Evolutionary conservation across 1,140 invertebrate species (phyloP).

Genomic region (Scaptodrosophila lebanonensis): DNA sequence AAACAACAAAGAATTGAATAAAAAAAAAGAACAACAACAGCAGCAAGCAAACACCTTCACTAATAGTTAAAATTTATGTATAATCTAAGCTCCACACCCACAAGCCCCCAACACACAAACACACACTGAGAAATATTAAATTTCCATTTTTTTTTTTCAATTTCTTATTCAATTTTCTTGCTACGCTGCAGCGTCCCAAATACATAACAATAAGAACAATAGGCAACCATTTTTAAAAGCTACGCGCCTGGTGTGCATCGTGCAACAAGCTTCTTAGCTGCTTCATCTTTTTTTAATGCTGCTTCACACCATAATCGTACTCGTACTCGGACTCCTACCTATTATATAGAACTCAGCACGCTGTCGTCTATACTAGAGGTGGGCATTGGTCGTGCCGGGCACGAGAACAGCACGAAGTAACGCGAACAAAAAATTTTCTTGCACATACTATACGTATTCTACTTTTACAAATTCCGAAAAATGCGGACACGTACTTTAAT

Average conservation of each 20-base stretch:
- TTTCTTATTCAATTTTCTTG: conserved; percentile 3
- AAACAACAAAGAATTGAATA: conserved; percentile 16
- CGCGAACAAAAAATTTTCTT: no score
- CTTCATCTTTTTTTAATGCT: conserved; percentile 18
- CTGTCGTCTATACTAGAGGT: no score
- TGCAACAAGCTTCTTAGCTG: conserved; percentile 21
- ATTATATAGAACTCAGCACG: no score
- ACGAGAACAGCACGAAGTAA: no score
- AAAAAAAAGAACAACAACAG: conserved; percentile 27
- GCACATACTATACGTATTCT: no score
- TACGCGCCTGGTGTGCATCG: conserved; percentile 1
- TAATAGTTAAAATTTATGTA: conserved; percentile 9
- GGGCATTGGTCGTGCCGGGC: no score
- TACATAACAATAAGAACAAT: no score
- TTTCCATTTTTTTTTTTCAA: conserved; percentile 11
- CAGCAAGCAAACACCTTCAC: conserved; percentile 40
- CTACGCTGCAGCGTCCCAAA: conserved; percentile 16
- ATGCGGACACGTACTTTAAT: no score
- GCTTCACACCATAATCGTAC: conserved; percentile 1
- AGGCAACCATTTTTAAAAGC: conserved; percentile 25
- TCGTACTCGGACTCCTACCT: no score
- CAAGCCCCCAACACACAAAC: conserved; percentile 15
- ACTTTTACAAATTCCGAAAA: no score
- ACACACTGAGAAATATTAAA: not conserved
- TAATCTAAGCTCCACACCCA: conserved; percentile 17